Base-by-base conservation (phyloP, 2,797 vertebrate species). In the Synanceia verrucosa region DNA sequence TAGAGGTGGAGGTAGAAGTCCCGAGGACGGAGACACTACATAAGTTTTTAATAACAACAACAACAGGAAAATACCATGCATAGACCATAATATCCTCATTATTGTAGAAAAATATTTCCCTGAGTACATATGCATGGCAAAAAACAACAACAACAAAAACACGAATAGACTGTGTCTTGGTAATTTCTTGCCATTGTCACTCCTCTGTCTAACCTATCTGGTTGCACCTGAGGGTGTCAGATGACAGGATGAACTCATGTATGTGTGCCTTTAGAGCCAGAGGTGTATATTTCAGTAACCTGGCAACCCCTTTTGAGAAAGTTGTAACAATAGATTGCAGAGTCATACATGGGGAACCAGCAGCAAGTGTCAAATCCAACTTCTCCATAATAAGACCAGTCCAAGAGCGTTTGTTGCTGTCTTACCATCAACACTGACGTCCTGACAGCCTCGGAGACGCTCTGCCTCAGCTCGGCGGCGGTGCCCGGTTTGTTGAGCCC, bases 401-500 rank as follows among this genome's bases (percentile, higher is more conserved):
- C 2, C 43, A 6, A 21, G 21, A 46, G 43, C 8, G 13, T 39
- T 39, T 4, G 9, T 2, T 21, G 41, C 5, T 19, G 12, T 2
- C 96, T 96, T 90, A 98, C 97, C 94, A 96, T 71, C 3, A 97
- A 82, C 75, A 96, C 96, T 0, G 97, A 99, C 68, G 96, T 94
- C 82, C 97, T 90, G 84, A 98, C 97, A 60, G 95, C 97, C 94
- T 98, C 97, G 1, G 96, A 98, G 58, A 97, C 96, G 92, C 97
- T 99, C 83, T 97, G 97, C 84, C 97, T 93, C 86, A 98, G 92
- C 93, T 97, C 97, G 3, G 97, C 97, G 37, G 96, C 97, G 62
- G 97, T 98, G 70, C 97, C 97, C 2, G 96, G 97, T 82, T 97
- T 98, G 87, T 96, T 95, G 79, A 99, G 94, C 67, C 93, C 95